phyloP scores from a whole-genome alignment of 2,113 vertebrate species.

The Malaclemys terrapin region DNA sequence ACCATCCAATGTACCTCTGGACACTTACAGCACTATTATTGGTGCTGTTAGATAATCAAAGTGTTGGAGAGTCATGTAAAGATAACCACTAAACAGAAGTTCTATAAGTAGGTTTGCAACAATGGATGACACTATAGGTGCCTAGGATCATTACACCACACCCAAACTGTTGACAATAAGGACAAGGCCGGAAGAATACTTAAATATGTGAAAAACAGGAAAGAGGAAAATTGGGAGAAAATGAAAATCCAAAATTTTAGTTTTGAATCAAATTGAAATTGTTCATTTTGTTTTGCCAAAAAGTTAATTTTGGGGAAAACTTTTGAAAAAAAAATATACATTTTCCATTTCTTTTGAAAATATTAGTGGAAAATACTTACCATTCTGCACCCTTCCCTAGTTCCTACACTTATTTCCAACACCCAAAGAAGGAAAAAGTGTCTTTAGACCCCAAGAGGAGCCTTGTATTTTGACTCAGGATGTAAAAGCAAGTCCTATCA shows the following conservation, averaged over 20 bases:
- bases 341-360: neutral
- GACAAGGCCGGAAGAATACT: no score
- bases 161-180: no score
- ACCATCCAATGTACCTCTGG: no score
- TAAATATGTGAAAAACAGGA: neutral
- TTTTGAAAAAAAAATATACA: neutral
- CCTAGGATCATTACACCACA: no score
- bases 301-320: neutral
- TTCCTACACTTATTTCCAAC: neutral
- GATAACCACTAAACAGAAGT: no score
- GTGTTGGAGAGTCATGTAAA: no score
- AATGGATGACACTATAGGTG: no score
- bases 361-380: neutral
- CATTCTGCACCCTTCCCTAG: neutral
- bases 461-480: neutral
- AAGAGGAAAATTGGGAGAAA: neutral
- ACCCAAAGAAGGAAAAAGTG: accelerated
- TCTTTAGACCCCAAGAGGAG: accelerated
- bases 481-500: neutral
- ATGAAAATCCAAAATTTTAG: neutral
- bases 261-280: neutral
- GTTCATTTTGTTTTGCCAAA: neutral
- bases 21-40: no score
- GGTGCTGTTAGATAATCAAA: neutral
- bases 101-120: no score